Evolutionary conservation across 2,888 invertebrate species (phyloP).

Genomic region (Callosobruchus maculatus): DNA sequence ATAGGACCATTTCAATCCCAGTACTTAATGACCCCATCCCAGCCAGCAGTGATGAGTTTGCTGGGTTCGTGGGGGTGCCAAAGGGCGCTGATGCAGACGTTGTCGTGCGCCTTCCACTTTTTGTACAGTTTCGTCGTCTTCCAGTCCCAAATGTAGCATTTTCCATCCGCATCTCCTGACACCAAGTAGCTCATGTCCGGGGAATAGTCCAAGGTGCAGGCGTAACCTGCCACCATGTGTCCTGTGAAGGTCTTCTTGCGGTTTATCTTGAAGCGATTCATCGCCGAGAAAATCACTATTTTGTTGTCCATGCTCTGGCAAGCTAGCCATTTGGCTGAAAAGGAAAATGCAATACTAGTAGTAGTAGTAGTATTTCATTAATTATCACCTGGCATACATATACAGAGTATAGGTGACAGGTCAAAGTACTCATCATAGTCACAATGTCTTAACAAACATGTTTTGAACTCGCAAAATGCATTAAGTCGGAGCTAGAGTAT

Average conservation of each 20-base stretch:
- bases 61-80: constrained; percentile 99
- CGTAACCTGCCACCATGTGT: constrained; percentile 99
- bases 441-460: no score
- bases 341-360: neutral
- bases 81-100: constrained; percentile 88
- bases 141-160: constrained; percentile 99
- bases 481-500: no score
- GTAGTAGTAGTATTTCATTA: neutral
- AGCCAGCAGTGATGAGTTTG: constrained; percentile 95
- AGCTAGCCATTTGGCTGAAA: constrained; percentile 83
- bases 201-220: constrained; percentile 94
- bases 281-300: constrained; percentile 93
- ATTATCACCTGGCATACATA: no score
- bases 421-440: no score
- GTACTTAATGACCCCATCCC: constrained; percentile 98
- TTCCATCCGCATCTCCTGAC: constrained; percentile 98
- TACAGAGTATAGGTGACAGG: no score
- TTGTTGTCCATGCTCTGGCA: constrained; percentile 99
- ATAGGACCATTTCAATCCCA: constrained; percentile 74
- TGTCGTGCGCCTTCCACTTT: constrained; percentile 99
- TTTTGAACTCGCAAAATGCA: no score
- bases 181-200: constrained; percentile 98
- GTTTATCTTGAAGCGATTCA: constrained; percentile 97
- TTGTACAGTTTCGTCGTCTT: constrained; percentile 97
- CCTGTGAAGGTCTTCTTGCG: constrained; percentile 96